phyloP scores from a whole-genome alignment of 2,113 vertebrate genomes.

The Mola mola region DNA sequence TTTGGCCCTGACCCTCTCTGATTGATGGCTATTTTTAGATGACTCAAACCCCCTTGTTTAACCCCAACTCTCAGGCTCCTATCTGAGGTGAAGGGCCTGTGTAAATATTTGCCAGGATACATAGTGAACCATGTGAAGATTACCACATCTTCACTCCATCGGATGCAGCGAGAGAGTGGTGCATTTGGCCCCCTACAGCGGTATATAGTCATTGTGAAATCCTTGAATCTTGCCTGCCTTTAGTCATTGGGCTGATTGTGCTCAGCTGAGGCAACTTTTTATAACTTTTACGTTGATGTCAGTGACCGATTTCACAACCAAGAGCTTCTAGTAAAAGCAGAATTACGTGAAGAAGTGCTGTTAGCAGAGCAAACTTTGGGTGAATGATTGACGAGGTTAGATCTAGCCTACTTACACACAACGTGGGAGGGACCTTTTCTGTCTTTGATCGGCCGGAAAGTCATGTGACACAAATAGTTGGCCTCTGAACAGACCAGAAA shows the following conservation, averaged over 20 bases:
- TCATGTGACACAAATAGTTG: slow-evolving; percentile 61
- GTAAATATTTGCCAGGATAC: slow-evolving; percentile 64
- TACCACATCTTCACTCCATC: slow-evolving; percentile 1
- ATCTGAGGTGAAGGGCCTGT: slow-evolving; percentile 36
- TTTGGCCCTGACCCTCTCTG: slow-evolving; percentile 45
- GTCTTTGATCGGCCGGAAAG: slow-evolving; percentile 48
- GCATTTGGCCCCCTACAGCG: too few relatives aligned
- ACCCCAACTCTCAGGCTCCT: slow-evolving; percentile 33
- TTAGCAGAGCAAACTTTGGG: slow-evolving; percentile 56
- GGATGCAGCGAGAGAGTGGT: too few relatives aligned
- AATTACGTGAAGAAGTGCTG: slow-evolving; percentile 13
- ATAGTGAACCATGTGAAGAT: slow-evolving; percentile 17
- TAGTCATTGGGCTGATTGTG: not conserved
- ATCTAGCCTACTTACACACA: slow-evolving; percentile 53
- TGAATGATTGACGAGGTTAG: slow-evolving; percentile 70
- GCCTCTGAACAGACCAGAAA: slow-evolving; percentile 2
- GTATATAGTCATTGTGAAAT: not conserved
- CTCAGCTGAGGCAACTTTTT: not conserved
- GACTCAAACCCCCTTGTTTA: slow-evolving; percentile 46
- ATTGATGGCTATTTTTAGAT: slow-evolving; percentile 78
- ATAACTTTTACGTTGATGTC: not conserved
- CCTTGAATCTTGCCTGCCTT: too few relatives aligned
- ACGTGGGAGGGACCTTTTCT: slow-evolving; percentile 21
- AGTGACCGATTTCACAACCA: slow-evolving; percentile 32
- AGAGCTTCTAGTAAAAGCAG: slow-evolving; percentile 7